Evolutionary conservation across 2,113 vertebrate species (phyloP).

Genomic region (Daphoenositta chrysoptera): DNA sequence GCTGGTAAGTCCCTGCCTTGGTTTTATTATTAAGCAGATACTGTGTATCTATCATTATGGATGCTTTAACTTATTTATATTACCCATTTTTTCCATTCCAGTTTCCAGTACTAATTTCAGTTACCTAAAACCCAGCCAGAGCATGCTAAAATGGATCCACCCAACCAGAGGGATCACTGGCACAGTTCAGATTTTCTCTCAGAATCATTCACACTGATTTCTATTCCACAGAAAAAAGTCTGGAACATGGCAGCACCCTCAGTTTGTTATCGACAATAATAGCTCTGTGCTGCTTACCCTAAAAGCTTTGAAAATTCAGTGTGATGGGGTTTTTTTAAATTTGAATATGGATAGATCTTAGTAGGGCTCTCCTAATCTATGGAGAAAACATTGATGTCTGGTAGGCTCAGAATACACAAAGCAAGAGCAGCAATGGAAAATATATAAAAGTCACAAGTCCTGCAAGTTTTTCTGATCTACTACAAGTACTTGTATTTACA

Average conservation of each 20-base stretch:
- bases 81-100: constrained; percentile 36
- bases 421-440: not conserved
- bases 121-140: constrained; percentile 21
- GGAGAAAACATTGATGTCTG: not conserved
- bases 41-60: not conserved
- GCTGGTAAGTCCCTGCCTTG: not conserved
- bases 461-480: not conserved
- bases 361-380: not conserved
- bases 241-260: not conserved
- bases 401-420: not conserved
- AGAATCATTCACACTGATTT: not conserved
- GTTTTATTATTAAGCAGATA: constrained; percentile 18
- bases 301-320: not conserved
- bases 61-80: constrained; percentile 40
- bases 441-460: not conserved
- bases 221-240: not conserved
- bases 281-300: not conserved
- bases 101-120: constrained; percentile 16
- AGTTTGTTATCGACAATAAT: not conserved
- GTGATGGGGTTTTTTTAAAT: not conserved
- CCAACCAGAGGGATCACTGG: not conserved
- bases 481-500: not conserved
- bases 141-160: not conserved
- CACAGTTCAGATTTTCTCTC: not conserved
- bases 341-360: not conserved